Percentiles rank a stretch among this genome's conserved stretches.
These are phyloP conservation scores for Cettia cetti DNA, from an alignment of 2,113 vertebrate species.

Conservation along the genomic window DNA sequence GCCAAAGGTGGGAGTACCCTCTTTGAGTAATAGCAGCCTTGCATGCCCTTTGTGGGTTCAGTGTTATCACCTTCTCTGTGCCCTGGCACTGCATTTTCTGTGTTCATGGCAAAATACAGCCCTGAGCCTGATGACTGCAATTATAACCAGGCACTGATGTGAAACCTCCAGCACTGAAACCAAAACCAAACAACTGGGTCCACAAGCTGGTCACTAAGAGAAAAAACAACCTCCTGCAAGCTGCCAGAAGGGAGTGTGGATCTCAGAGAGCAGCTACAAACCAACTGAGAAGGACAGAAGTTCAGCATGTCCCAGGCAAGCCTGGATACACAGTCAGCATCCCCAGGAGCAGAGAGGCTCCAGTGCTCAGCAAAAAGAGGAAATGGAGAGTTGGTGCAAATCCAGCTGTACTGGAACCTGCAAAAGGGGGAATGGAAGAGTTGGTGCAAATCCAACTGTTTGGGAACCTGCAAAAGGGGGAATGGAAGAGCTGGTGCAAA, in stretches of 20 bases:
- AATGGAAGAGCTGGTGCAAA: background rate
- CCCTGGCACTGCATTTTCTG: background rate
- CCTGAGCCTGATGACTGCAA: background rate
- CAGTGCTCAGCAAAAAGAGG: background rate
- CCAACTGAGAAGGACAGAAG: background rate
- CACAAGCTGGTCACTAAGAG: rapidly evolving
- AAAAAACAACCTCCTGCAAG: background rate
- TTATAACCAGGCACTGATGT: background rate
- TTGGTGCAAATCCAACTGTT: too few species aligned
- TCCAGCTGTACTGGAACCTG: too few species aligned
- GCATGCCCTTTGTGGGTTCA: background rate
- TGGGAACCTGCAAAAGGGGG: background rate
- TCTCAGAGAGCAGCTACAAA: background rate
- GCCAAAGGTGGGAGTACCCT: background rate
- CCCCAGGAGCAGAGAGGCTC: background rate
- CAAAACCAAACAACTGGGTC: background rate
- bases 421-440: too few species aligned
- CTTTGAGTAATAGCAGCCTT: background rate
- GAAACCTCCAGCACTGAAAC: background rate
- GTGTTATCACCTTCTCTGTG: background rate
- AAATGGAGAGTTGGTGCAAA: too few species aligned
- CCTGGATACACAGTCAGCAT: background rate
- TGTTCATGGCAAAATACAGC: background rate
- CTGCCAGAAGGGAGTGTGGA: background rate
- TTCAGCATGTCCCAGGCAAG: background rate